These are phyloP conservation scores for Beaufortia kweichowensis DNA, from an alignment of 2,113 vertebrate genomes.

Conservation along the genomic window DNA sequence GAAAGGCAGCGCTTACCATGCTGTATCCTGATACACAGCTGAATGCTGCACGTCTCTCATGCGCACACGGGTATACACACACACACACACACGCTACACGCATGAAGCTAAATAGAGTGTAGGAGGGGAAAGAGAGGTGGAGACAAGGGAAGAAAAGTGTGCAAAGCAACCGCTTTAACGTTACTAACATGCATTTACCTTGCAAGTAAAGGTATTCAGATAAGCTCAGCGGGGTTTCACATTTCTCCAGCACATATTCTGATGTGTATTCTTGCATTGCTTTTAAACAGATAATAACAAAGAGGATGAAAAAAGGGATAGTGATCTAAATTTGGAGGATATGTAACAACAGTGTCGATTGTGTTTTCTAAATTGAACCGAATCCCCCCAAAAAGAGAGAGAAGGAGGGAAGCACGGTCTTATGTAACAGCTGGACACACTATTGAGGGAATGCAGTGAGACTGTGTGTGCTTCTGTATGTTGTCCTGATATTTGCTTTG, in stretches of 20 bases:
- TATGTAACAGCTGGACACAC: constrained; percentile 41
- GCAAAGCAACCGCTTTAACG: neutral
- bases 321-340: constrained; percentile 33
- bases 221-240: too few species aligned
- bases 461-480: constrained; percentile 8
- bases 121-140: constrained; percentile 25
- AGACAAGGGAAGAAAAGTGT: constrained; percentile 24
- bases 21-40: constrained; percentile 31
- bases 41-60: constrained; percentile 24
- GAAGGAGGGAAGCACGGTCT: constrained; percentile 22
- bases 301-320: constrained; percentile 17
- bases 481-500: constrained; percentile 20
- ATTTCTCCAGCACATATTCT: too few species aligned
- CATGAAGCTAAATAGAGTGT: constrained; percentile 23
- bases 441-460: constrained; percentile 26
- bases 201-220: too few species aligned
- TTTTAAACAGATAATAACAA: neutral
- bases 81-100: constrained; percentile 12
- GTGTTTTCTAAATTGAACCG: neutral
- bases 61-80: constrained; percentile 29
- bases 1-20: constrained; percentile 49
- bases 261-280: too few species aligned
- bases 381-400: neutral
- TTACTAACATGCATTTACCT: too few species aligned
- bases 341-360: neutral